Evolutionary conservation across 2,797 vertebrate genomes (phyloP), one percentile per base, ranked within the genome.

Genomic region (Sebastes matsubarae): DNA sequence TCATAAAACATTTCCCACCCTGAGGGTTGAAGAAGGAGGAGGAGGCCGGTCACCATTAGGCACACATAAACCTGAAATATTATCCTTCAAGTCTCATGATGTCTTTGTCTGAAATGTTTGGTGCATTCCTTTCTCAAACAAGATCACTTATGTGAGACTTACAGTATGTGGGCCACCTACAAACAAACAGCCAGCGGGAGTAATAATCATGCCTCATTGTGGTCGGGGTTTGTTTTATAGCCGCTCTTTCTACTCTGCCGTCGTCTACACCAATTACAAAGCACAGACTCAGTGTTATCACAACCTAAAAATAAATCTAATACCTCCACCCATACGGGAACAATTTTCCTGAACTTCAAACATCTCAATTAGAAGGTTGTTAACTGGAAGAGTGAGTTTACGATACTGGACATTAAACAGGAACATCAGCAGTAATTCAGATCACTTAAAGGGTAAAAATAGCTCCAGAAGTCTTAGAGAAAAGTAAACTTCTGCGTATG

Each of bases 191-290:
- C 75, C 36, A 67, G 69, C 8, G 12, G 69, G 68, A 72, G 80
- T 72, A 72, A 78, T 81, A 64, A 73, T 78, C 67, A 73, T 16
- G 36, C 70, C 27, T 79, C 52, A 55, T 9, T 87, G 79, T 71
- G 69, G 79, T 72, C 1, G 10, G 14, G 32, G 77, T 79, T 64
- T 77, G 66, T 87, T 88, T 89, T 66, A 87, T 20, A 74, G 75
- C 8, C 2, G 2, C 32, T 67, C 69, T 70, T 77, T 81, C 58
- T 29, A 77, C 66, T 77, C 68, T 71, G 25, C 24, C 13, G 3
- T 80, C 32, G 14, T 55, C 36, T 57, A 18, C 60, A 61, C 25
- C 38, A 82, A 86, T 89, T 88, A 92, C 76, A 86, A 82, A 82
- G 81, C 14, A 69, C 69, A 57, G 63, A 60, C 72, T 79, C n/a